Evolutionary conservation across 2,113 vertebrate species (phyloP).

Genomic region (Triplophysa siluroides): DNA sequence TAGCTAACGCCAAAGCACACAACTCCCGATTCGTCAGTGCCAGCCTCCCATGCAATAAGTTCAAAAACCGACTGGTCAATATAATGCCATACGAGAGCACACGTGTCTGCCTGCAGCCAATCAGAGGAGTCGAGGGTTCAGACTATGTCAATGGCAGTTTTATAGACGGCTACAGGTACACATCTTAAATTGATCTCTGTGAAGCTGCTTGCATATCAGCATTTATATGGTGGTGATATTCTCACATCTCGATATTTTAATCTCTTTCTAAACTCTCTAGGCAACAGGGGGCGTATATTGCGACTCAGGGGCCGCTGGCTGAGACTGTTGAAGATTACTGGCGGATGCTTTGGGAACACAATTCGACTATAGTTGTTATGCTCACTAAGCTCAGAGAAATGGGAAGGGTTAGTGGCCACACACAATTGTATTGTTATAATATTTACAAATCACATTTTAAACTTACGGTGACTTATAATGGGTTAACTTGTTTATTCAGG

Average conservation of each 20-base stretch:
- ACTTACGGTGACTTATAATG: background rate
- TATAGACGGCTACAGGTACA: constrained; percentile 96
- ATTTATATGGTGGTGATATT: background rate
- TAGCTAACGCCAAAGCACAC: constrained; percentile 97
- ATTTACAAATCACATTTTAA: background rate
- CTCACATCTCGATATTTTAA: background rate
- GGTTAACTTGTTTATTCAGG: constrained; percentile 57
- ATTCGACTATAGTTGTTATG: constrained; percentile 99
- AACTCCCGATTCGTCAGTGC: constrained; percentile 98
- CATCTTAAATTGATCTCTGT: background rate
- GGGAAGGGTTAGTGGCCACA: constrained; percentile 84
- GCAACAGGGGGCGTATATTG: constrained; percentile 97
- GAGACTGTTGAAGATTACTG: constrained; percentile 99
- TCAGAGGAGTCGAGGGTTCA: constrained; percentile 96
- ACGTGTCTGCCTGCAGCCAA: constrained; percentile 94
- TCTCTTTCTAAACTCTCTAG: constrained; percentile 64
- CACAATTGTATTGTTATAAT: background rate
- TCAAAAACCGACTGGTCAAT: constrained; percentile 99
- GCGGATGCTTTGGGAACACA: constrained; percentile 99
- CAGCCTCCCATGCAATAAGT: constrained; percentile 99
- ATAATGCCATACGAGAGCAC: constrained; percentile 99
- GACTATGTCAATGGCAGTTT: constrained; percentile 99
- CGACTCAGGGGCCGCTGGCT: constrained; percentile 94
- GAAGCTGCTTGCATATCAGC: background rate
- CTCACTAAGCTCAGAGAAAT: constrained; percentile 97